These are phyloP conservation scores for Drosophila lowei DNA, from an alignment of 1,140 invertebrate genomes.

Conservation along the genomic window DNA sequence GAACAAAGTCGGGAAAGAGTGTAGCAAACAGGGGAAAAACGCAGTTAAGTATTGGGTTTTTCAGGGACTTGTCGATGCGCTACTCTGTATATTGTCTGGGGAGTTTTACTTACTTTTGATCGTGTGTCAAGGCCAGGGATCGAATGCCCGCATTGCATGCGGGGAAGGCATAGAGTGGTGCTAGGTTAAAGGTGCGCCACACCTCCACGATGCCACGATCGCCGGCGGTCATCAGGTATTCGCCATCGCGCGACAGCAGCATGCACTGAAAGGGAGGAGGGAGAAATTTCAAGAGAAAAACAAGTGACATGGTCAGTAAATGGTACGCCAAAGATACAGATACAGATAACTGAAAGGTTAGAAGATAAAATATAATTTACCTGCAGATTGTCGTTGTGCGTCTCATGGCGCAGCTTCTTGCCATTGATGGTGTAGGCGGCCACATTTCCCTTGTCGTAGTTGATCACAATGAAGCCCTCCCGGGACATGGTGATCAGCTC, in stretches of 20 bases:
- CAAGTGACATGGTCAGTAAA: not conserved
- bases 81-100: not conserved
- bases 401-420: constrained; percentile 92
- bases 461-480: constrained; percentile 98
- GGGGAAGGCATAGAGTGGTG: constrained; percentile 98
- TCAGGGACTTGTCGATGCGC: not conserved
- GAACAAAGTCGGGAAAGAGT: constrained; percentile 2
- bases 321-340: not conserved
- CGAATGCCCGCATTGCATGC: constrained; percentile 96
- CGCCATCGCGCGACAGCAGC: constrained; percentile 97
- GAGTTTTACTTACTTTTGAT: constrained; percentile 93
- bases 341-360: not conserved
- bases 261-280: constrained; percentile 88
- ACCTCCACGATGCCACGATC: constrained; percentile 99
- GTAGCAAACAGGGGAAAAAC: not conserved
- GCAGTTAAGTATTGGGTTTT: not conserved
- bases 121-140: constrained; percentile 96
- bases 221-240: constrained; percentile 98
- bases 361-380: constrained; percentile 83
- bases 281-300: constrained; percentile 23
- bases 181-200: constrained; percentile 98
- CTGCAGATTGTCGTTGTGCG: constrained; percentile 97
- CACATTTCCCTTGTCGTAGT: constrained; percentile 95
- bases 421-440: constrained; percentile 97
- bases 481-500: constrained; percentile 96